Base-by-base conservation (phyloP, 2,888 invertebrate genomes). In the Dione vanillae region DNA sequence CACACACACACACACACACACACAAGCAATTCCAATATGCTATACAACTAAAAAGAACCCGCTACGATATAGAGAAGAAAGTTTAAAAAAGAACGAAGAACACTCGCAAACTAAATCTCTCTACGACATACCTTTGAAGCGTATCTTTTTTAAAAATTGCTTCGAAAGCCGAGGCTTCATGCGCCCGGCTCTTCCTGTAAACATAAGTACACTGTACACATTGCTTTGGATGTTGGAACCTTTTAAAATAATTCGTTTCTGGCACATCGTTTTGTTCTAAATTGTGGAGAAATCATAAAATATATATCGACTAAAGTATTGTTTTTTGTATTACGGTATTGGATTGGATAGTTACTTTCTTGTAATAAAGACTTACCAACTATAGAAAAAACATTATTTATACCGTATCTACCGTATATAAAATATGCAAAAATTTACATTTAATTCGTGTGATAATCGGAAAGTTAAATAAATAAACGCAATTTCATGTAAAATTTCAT, bases 41-140 rank as follows among this genome's bases (percentile, higher is more conserved):
- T 1, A 61, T 61, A 14, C n/a, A 20, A 61, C 10, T 43, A 45
- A 40, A 56, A 56, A 61, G 43, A 27, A 45, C 61, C 61, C 45
- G 10, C 61, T 61, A 61, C 61, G 12, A 20, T 41, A 59, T 19
- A 43, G 2, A 20, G 40, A 59, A 35, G 7, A 35, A 52, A 51
- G 19, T 7, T 27, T 27, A 41, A n/a, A 19, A 58, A 43, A 16
- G 61, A 61, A 41, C 14, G 20, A 61, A 41, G 19, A 74, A 71
- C 59, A 74, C 69, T 73, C 69, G 65, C 71, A 76, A 69, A 70
- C 64, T 75, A 67, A 75, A 73, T 80, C 87, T 88, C 83, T 79
- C 91, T 91, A 89, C 85, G 82, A 89, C 92, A 79, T 92, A 92
- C 92, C 92, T 92, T 90, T 92, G 82, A 82, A 85, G 67, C 89